These are phyloP conservation scores for Mustelus asterias DNA, from an alignment of 2,113 vertebrate genomes.

Conservation along the genomic window DNA sequence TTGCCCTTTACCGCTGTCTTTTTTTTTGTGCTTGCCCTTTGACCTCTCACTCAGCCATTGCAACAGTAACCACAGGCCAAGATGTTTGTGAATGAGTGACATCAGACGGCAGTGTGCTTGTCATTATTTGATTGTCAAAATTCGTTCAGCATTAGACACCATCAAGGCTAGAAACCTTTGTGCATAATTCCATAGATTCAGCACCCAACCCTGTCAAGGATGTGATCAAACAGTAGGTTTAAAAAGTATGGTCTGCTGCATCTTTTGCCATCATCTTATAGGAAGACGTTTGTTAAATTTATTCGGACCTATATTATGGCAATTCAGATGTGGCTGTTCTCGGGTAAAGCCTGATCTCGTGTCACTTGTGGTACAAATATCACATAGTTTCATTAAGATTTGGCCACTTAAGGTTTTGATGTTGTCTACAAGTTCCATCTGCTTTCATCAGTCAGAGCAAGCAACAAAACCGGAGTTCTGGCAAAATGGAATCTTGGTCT, in stretches of 20 bases:
- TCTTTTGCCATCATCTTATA: constrained; percentile 61
- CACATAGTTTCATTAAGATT: constrained; percentile 50
- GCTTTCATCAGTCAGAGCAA: constrained; percentile 45
- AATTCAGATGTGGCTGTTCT: constrained; percentile 70
- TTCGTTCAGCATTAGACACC: constrained; percentile 63
- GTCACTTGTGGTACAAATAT: constrained; percentile 61
- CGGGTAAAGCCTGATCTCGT: constrained; percentile 63
- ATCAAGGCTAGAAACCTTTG: constrained; percentile 68
- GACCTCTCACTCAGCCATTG: constrained; percentile 67
- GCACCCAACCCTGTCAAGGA: constrained; percentile 78
- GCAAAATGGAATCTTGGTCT: constrained; percentile 61
- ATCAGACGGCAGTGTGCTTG: constrained; percentile 74
- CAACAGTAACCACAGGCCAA: constrained; percentile 60
- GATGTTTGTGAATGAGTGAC: constrained; percentile 73
- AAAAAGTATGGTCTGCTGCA: constrained; percentile 54
- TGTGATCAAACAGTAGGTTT: constrained; percentile 61
- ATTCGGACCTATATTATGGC: constrained; percentile 68
- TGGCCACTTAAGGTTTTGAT: constrained; percentile 49
- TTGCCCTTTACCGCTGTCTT: constrained; percentile 94
- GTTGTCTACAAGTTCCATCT: constrained; percentile 50
- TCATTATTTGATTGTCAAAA: constrained; percentile 81
- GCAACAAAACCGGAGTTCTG: constrained; percentile 48
- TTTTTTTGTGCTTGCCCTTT: constrained; percentile 80
- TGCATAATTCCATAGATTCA: constrained; percentile 81
- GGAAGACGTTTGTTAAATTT: constrained; percentile 64